Base-by-base conservation (phyloP, 2,113 vertebrate genomes). In the Struthio camelus region DNA sequence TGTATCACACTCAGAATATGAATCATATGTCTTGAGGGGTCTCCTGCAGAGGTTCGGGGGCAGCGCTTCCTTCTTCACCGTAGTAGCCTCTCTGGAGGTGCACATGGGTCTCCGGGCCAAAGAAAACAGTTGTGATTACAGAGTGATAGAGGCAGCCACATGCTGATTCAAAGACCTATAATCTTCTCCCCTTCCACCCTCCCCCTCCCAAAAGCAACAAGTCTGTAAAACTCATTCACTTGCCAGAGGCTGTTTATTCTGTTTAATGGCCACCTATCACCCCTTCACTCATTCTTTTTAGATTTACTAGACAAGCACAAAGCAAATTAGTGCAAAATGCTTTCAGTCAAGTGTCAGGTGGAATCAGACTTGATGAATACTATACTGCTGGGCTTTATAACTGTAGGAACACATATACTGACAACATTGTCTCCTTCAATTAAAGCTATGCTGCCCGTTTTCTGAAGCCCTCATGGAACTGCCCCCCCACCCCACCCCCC, bases 251-350 rank as follows among this genome's bases (percentile, higher is more conserved):
- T 98, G 97, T 98, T 98, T 98, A 97, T 97, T 97, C 97, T 98
- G 97, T 97, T 97, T 98, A 98, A 98, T 95, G 97, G 97, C 97
- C 96, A 97, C 95, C 97, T 98, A 96, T 98, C 96, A 95, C 91
- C 97, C 93, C 91, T 95, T 98, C 91, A 95, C 91, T 96, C 97
- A 97, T 97, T 97, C 97, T 97, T 97, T 97, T 93, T 94, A 97
- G 97, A 97, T 97, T 97, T 97, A 97, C 96, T 98, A 97, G 97
- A 98, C 96, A 98, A 98, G 93, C 91, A 95, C 93, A 94, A 96
- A 97, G 95, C 93, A 97, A 98, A 98, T 98, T 98, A 97, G 96
- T 94, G 92, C 96, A 97, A 98, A 98, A 97, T 97, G 95, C 96
- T 97, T 98, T 98, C 96, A 97, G 94, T 97, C 96, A 97, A 98